Conservation (phyloP, 2,797 vertebrate species). For the Galaxias olidus region DNA sequence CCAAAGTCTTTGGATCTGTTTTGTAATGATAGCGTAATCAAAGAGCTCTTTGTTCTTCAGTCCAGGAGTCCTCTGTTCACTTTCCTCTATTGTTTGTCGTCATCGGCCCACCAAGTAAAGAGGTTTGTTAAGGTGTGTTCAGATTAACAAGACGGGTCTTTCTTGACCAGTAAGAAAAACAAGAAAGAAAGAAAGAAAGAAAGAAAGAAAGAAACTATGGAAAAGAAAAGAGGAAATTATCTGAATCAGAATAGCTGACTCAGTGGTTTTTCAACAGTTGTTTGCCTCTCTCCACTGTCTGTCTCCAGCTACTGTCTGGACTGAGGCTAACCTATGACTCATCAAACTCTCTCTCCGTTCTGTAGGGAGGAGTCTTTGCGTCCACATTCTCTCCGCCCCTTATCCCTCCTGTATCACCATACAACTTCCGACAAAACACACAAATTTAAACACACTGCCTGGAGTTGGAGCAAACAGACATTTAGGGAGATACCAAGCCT, state of each 20-base stretch:
- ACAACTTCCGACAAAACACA: constrained; percentile 27
- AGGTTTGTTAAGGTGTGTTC: too few species aligned
- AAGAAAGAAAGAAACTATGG: neutral
- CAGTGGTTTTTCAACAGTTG: neutral
- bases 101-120: too few species aligned
- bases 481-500: neutral
- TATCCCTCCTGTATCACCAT: constrained; percentile 9
- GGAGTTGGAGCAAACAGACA: too few species aligned
- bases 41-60: too few species aligned
- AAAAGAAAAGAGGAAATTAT: neutral
- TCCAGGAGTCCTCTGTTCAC: too few species aligned
- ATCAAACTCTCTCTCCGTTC: constrained; percentile 9
- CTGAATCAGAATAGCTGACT: neutral
- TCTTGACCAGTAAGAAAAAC: neutral
- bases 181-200: neutral
- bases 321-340: constrained; percentile 28
- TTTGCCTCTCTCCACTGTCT: neutral
- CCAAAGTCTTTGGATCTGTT: too few species aligned
- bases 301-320: constrained; percentile 4
- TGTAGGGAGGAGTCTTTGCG: constrained; percentile 44
- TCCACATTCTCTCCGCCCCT: constrained; percentile 13
- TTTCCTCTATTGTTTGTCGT: too few species aligned
- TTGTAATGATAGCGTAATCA: too few species aligned
- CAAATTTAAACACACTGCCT: too few species aligned
- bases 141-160: too few species aligned